Evolutionary conservation across 2,888 invertebrate genomes (phyloP).

Genomic region (Erebia aethiops): DNA sequence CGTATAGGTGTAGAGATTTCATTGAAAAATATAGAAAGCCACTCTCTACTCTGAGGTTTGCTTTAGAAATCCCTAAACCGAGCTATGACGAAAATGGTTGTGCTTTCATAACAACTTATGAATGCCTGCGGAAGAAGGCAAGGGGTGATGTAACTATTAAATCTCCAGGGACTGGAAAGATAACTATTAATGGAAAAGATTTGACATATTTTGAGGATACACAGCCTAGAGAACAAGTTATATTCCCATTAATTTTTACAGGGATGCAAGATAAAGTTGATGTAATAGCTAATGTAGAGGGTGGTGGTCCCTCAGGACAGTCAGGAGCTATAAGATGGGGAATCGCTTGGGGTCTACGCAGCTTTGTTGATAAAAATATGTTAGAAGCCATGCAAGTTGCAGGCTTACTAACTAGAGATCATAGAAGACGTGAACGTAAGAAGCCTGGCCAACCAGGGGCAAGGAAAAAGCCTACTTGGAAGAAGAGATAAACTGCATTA

Average conservation of each 20-base stretch:
- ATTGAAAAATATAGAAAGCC: conserved; percentile 87
- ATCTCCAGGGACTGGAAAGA: conserved; percentile 91
- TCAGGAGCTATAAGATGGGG: conserved; percentile 96
- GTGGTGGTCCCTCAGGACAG: conserved; percentile 90
- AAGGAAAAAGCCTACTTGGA: conserved; percentile 96
- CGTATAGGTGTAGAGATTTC: conserved; percentile 87
- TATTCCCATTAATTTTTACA: conserved; percentile 93
- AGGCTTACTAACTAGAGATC: conserved; percentile 92
- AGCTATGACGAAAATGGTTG: conserved; percentile 87
- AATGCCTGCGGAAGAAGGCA: conserved; percentile 88
- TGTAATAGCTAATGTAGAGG: conserved; percentile 88
- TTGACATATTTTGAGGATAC: conserved; percentile 89
- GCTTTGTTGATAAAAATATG: conserved; percentile 90
- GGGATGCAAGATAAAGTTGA: conserved; percentile 91
- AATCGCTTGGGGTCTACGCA: conserved; percentile 91
- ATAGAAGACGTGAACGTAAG: conserved; percentile 91
- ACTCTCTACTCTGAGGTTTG: conserved; percentile 82
- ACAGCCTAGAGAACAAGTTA: conserved; percentile 90
- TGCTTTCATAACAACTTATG: conserved; percentile 87
- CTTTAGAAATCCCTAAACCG: conserved; percentile 86
- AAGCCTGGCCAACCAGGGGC: conserved; percentile 96
- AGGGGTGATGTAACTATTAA: conserved; percentile 90
- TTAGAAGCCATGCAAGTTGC: conserved; percentile 94
- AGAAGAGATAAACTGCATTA: conserved; percentile 73
- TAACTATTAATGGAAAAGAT: conserved; percentile 91